Conservation (phyloP, 2,797 vertebrate species). For the Malurus leucopterus region DNA sequence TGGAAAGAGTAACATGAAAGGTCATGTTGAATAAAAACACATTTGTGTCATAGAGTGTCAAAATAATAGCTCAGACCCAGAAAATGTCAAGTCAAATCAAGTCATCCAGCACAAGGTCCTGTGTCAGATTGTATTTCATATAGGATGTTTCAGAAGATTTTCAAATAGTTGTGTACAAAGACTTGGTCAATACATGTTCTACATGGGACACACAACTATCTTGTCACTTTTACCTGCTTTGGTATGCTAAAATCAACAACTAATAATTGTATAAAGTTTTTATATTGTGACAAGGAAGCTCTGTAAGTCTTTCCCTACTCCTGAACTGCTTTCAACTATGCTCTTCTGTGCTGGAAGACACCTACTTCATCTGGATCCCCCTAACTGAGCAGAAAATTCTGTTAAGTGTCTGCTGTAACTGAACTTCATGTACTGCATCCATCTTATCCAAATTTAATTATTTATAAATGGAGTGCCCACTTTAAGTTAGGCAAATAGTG, state of each 20-base stretch:
- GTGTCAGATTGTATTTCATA: not conserved
- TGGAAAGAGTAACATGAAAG: not conserved
- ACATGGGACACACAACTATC: not conserved
- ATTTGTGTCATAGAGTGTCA: not conserved
- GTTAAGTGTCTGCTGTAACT: not conserved
- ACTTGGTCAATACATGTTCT: not conserved
- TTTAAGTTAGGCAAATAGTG: not conserved
- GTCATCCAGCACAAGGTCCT: not conserved
- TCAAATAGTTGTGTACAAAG: not conserved
- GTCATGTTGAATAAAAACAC: not conserved
- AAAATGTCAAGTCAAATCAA: slow-evolving; percentile 25
- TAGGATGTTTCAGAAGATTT: not conserved
- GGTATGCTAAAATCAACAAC: not conserved
- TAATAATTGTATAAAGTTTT: not conserved
- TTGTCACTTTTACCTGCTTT: not conserved
- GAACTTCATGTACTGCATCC: not conserved
- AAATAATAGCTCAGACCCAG: not conserved
- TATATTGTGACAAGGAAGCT: not conserved
- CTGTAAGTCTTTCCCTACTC: not conserved
- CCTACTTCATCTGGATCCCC: not conserved
- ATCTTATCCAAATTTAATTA: not conserved
- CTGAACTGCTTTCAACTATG: not conserved
- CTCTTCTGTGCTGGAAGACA: not conserved
- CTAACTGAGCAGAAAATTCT: slow-evolving; percentile 15
- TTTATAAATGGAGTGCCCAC: not conserved